Evolutionary conservation across 2,113 vertebrate species (phyloP), one percentile per base, ranked within the genome.

Genomic region (Anguilla japonica): DNA sequence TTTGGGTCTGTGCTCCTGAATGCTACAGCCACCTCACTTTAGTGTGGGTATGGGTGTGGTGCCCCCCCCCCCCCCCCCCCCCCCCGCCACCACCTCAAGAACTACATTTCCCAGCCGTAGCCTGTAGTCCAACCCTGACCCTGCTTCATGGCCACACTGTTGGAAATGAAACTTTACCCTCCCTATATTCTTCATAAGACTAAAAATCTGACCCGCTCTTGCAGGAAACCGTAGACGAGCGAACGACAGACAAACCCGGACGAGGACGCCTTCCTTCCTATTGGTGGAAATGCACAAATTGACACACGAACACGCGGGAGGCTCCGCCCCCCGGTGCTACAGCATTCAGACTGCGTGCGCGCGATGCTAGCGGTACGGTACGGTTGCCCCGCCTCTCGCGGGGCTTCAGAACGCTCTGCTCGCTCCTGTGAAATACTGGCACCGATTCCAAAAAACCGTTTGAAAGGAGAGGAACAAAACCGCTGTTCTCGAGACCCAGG

Each of bases 1-100:
- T 90, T 88, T 90, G 89, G 85, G 83, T 85, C 81, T 82, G 53
- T 80, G 71, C 81, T 41, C 79, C 84, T 82, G 87, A 29, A 53
- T 46, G 84, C 41, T 15, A 71, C 82, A 71, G 88, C 34, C 53
- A 83, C 84, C 20, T 29, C 26, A 78, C 81, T 34, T 34, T 34
- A 34, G 34, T 34, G 34, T 34, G 34, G 34, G 34, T 34, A 34
- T 34, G 34, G 34, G 34, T 34, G 34, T 1, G 34, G 34, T 34
- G 34, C 34, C 34, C 34, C 34, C 34, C 1, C 34, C 34, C 34
- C 34, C 34, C 34, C 34, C 34, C 1, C 34, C 34, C 34, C 0
- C 0, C 34, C 34, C 34, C 34, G 34, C 34, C 34, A 34, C 34
- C 34, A 34, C 34, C 34, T 81, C 57, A 60, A 34, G 14, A 75